Evolutionary conservation across 2,888 invertebrate species (phyloP).

Genomic region (Nomada hirtipes): DNA sequence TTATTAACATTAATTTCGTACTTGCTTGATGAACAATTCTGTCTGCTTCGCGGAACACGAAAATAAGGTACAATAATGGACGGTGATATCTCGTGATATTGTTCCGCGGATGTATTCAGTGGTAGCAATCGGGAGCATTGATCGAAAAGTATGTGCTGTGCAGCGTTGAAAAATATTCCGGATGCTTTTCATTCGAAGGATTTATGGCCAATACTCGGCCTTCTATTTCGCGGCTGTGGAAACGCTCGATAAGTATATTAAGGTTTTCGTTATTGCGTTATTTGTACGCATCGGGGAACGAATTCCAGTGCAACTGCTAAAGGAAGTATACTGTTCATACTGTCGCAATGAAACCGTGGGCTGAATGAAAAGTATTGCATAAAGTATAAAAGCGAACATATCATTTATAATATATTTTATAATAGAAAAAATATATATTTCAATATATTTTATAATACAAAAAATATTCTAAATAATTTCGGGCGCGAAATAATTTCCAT

Average conservation of each 20-base stretch:
- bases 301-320: neutral
- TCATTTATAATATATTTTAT: too few relatives aligned
- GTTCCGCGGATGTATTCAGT: conserved; percentile 34
- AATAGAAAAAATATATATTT: too few relatives aligned
- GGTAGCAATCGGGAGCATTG: conserved; percentile 35
- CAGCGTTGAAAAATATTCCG: conserved; percentile 50
- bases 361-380: too few relatives aligned
- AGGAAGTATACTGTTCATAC: too few relatives aligned
- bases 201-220: conserved; percentile 33
- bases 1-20: conserved; percentile 19
- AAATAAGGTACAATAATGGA: conserved; percentile 29
- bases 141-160: conserved; percentile 23
- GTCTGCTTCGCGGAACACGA: neutral
- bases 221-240: neutral
- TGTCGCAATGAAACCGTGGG: neutral
- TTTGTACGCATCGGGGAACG: neutral
- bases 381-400: too few relatives aligned
- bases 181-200: conserved; percentile 32
- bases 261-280: conserved; percentile 15
- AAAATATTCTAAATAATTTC: neutral
- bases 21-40: conserved; percentile 24
- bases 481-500: neutral
- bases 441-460: too few relatives aligned
- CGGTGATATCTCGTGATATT: conserved; percentile 34
- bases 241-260: conserved; percentile 28